A percentile compares a stretch with the other conserved stretches of the same genome.
These are phyloP conservation scores for Catostomus latipinnis DNA, from an alignment of 2,797 vertebrate species.

Conservation along the genomic window DNA sequence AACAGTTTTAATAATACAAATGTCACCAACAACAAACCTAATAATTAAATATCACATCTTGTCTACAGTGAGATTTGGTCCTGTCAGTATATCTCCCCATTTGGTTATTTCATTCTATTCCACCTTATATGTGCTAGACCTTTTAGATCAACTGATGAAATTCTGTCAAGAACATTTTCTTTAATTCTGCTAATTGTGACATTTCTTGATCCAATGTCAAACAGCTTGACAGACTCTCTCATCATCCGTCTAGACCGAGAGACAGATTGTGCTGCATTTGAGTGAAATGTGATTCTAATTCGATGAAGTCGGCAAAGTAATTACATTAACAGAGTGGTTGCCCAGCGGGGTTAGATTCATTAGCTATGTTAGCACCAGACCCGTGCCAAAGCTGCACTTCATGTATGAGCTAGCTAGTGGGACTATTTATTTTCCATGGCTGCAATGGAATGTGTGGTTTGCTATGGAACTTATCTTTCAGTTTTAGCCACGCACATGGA, in stretches of 20 bases:
- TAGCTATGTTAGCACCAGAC: conserved; percentile 32
- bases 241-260: background rate
- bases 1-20: conserved; percentile 1
- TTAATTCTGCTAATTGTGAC: conserved; percentile 20
- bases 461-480: conserved; percentile 36
- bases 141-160: conserved; percentile 17
- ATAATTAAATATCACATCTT: conserved; percentile 11
- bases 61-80: background rate
- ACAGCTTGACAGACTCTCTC: conserved; percentile 6
- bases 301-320: conserved; percentile 39
- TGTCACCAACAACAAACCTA: background rate
- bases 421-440: conserved; percentile 40
- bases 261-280: conserved; percentile 21
- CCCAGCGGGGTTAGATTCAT: conserved; percentile 34
- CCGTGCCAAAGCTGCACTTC: conserved; percentile 26
- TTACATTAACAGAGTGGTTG: conserved; percentile 29
- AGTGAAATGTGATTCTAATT: conserved; percentile 42
- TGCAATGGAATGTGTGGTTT: conserved; percentile 1
- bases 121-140: background rate
- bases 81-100: background rate
- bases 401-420: conserved; percentile 37
- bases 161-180: conserved; percentile 32
- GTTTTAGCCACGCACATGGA: conserved; percentile 21
- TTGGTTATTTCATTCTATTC: background rate
- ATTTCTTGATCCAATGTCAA: conserved; percentile 17